Conservation (phyloP, 2,113 vertebrate species). For the Oryzias woworae region DNA sequence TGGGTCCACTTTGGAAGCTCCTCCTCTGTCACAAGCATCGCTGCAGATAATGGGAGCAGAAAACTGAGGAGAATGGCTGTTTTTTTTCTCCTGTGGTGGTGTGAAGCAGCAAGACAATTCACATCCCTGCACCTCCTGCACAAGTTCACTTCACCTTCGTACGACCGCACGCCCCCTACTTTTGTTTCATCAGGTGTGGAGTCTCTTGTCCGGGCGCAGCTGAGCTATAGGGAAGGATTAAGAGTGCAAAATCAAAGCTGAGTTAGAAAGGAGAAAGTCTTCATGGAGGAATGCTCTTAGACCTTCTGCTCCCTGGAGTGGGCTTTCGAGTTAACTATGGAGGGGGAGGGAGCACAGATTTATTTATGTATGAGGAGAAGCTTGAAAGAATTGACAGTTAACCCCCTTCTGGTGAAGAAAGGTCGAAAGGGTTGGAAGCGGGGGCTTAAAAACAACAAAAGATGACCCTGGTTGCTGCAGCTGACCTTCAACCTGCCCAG, state of each 20-base stretch:
- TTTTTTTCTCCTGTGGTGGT: constrained; percentile 28
- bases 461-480: constrained; percentile 12
- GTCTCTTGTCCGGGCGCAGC: constrained; percentile 46
- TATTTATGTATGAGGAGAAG: constrained; percentile 52
- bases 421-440: constrained; percentile 17
- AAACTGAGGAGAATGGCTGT: constrained; percentile 58
- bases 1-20: constrained; percentile 37
- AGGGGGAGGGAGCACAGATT: constrained; percentile 36
- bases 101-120: constrained; percentile 52
- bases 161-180: constrained; percentile 39
- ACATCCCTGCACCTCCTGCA: constrained; percentile 10
- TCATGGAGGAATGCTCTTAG: constrained; percentile 59
- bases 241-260: constrained; percentile 71
- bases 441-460: constrained; percentile 34
- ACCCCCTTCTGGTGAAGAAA: constrained; percentile 27
- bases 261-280: constrained; percentile 65
- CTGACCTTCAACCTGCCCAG: constrained; percentile 30
- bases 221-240: constrained; percentile 54
- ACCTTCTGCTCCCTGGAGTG: constrained; percentile 55
- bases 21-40: constrained; percentile 51
- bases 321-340: constrained; percentile 19
- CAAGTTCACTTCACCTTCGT: constrained; percentile 36
- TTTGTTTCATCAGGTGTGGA: constrained; percentile 71
- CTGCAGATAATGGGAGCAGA: constrained; percentile 74
- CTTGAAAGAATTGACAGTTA: constrained; percentile 47